phyloP scores from a whole-genome alignment of 2,113 vertebrate species.

The Gasterosteus aculeatus region DNA sequence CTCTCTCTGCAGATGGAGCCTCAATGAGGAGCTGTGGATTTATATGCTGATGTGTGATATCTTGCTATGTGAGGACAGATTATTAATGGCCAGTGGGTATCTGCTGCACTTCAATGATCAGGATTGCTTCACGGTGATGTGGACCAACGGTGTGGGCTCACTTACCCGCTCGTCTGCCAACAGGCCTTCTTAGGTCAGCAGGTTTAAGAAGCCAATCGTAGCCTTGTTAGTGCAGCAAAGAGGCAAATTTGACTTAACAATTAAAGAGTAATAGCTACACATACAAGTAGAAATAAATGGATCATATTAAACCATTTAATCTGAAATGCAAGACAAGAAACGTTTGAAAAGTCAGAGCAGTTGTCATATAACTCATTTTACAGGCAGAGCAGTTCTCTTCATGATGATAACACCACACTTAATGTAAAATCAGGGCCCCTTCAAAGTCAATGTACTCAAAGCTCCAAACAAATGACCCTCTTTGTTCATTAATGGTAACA shows the following conservation, averaged over 20 bases:
- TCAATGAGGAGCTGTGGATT: background rate
- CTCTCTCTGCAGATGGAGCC: constrained; percentile 14
- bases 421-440: background rate
- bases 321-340: background rate
- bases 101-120: constrained; percentile 1
- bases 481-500: background rate
- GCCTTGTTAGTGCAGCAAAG: background rate
- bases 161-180: background rate
- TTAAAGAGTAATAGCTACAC: background rate
- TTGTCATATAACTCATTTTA: background rate
- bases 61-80: background rate
- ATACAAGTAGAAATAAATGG: background rate
- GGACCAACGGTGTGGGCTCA: background rate
- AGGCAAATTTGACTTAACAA: background rate
- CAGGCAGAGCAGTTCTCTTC: background rate
- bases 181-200: constrained; percentile 3
- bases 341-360: too few relatives aligned
- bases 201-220: constrained; percentile 15
- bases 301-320: background rate
- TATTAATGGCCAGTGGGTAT: background rate
- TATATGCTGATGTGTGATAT: constrained; percentile 4
- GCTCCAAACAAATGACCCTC: background rate
- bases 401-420: background rate
- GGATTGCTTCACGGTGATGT: constrained; percentile 4
- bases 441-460: background rate